phyloP scores from a whole-genome alignment of 2,113 vertebrate genomes.

The Daphoenositta chrysoptera region DNA sequence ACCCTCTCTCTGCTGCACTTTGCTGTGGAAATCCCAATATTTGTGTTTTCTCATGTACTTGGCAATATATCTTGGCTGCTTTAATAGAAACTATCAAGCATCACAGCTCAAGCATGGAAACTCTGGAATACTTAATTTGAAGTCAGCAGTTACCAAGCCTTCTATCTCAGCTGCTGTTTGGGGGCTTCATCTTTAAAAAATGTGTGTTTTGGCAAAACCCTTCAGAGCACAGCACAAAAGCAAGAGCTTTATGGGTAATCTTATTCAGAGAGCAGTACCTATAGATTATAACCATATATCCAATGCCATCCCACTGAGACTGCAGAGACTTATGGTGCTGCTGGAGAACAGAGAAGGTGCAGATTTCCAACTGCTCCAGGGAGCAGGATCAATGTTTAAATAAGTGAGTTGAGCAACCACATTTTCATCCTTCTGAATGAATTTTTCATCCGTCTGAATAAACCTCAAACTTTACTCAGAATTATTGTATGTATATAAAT shows the following conservation, averaged over 20 bases:
- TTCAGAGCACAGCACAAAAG: neutral
- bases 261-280: neutral
- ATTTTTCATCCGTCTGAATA: neutral
- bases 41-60: neutral
- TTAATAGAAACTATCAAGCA: neutral
- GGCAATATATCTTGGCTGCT: neutral
- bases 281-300: neutral
- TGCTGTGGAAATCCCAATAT: neutral
- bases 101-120: neutral
- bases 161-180: neutral
- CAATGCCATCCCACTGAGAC: neutral
- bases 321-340: accelerated
- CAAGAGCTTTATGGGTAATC: neutral
- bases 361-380: neutral
- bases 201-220: neutral
- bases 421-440: neutral
- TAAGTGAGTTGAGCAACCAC: neutral
- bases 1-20: neutral
- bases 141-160: neutral
- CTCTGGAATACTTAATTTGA: neutral
- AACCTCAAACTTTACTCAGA: neutral
- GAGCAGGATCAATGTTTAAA: neutral
- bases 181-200: neutral
- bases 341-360: neutral
- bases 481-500: neutral